Evolutionary conservation across 2,113 vertebrate genomes (phyloP).

Genomic region (Pyxicephalus adspersus): DNA sequence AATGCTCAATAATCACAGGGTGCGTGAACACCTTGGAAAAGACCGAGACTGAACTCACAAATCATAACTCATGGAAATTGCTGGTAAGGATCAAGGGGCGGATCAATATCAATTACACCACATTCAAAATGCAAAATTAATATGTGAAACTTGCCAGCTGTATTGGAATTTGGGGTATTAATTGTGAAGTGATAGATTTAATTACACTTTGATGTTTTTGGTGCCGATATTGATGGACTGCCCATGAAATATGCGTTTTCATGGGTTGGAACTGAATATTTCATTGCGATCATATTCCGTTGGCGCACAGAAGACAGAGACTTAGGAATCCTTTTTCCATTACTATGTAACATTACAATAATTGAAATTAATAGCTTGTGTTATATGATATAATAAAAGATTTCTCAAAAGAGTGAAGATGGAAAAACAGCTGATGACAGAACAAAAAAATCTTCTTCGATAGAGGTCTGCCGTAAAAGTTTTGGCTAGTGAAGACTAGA

Average conservation of each 20-base stretch:
- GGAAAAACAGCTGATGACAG: background rate
- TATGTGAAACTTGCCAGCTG: slow-evolving; percentile 52
- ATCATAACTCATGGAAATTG: slow-evolving; percentile 56
- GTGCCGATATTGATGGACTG: slow-evolving; percentile 55
- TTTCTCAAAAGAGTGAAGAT: background rate
- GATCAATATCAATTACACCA: slow-evolving; percentile 56
- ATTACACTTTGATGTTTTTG: slow-evolving; percentile 56
- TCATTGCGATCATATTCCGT: slow-evolving; percentile 8
- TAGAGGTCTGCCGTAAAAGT: background rate
- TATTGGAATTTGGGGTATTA: slow-evolving; percentile 56
- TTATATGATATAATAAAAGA: slow-evolving; percentile 7
- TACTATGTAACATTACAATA: slow-evolving; percentile 7
- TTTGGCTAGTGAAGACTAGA: background rate
- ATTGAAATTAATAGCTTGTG: background rate
- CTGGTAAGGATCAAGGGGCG: slow-evolving; percentile 47
- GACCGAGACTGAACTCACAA: slow-evolving; percentile 49
- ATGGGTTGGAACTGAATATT: slow-evolving; percentile 42
- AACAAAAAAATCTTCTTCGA: background rate
- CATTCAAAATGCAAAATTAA: slow-evolving; percentile 57
- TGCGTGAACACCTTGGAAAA: slow-evolving; percentile 26
- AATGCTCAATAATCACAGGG: slow-evolving; percentile 10
- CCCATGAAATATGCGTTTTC: slow-evolving; percentile 51
- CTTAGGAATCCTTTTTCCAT: background rate
- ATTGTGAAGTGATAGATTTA: slow-evolving; percentile 55
- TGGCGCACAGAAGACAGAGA: background rate